Base-by-base conservation (phyloP, 2,797 vertebrate species). In the Sebastolobus alascanus region DNA sequence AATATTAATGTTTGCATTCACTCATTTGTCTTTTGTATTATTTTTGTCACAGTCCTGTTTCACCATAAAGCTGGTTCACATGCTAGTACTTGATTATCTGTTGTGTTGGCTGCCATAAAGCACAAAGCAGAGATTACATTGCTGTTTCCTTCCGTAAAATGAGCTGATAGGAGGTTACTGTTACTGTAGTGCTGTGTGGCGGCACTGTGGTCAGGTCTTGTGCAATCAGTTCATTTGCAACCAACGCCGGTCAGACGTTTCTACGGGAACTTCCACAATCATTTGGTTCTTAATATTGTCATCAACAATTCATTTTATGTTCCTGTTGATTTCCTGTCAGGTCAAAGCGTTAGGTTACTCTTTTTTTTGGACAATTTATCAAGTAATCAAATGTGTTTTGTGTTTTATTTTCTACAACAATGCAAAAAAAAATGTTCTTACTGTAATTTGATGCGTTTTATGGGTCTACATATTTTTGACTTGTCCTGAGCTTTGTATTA, bases 401-500 rank as follows among this genome's bases (percentile, higher is more conserved):
- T 73, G 33, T 63, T 82, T 68, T 1, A 20, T 35, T 64, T 84
- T 82, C 58, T 16, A 68, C 22, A 58, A 31, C 58, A 59, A 77
- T 82, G 56, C 72, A 85, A 75, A 76, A 76, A 35, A 50, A 52
- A 71, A n/a, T 68, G 59, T 82, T 70, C 33, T 79, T 73, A 40
- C 31, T 81, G 64, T 89, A 55, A 29, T 46, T 83, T 52, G 3
- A 35, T 79, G 60, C 14, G 12, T 85, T 90, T 78, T 71, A 63
- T 73, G 68, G 25, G 76, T 79, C 58, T 66, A 25, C 9, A 65
- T 68, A 43, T 81, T 75, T 83, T 86, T 63, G 13, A 40, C 59
- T 67, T 88, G 71, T 81, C 69, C 33, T 72, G 5, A 50, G 60
- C 60, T 84, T 88, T 91, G 76, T 87, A 67, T 60, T 61, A 54